Percentiles rank a stretch among this genome's conserved stretches.
phyloP scores from a whole-genome alignment of 1,140 invertebrate genomes.

The Eufriesea mexicana region DNA sequence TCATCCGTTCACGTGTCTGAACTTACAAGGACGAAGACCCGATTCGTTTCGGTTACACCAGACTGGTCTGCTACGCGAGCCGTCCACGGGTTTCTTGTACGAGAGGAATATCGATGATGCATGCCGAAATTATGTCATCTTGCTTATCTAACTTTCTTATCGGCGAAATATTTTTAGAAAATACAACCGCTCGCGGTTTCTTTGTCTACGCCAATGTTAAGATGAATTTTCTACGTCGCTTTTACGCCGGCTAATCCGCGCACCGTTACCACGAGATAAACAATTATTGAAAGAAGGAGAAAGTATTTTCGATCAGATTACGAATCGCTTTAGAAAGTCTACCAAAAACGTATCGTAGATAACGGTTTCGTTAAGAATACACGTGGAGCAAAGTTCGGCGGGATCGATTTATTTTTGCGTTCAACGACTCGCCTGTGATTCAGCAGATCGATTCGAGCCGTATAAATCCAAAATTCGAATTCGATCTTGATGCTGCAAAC shows the following conservation, averaged over 20 bases:
- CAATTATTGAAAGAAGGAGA: background rate
- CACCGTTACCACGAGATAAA: too few species aligned
- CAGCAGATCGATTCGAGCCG: too few species aligned
- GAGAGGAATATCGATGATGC: constrained; percentile 40
- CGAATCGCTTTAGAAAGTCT: background rate
- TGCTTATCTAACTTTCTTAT: background rate
- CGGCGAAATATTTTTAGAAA: background rate
- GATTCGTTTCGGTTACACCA: constrained; percentile 30
- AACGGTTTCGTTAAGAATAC: background rate
- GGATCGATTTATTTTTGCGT: background rate
- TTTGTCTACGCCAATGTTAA: background rate
- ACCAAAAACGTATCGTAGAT: background rate
- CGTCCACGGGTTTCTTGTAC: background rate
- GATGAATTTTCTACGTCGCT: background rate
- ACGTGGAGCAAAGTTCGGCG: background rate
- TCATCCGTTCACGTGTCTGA: constrained; percentile 34
- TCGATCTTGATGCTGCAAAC: background rate
- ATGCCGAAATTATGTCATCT: constrained; percentile 44
- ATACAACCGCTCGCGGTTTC: background rate
- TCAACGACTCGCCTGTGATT: background rate
- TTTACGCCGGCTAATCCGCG: background rate
- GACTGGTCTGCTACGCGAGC: constrained; percentile 35
- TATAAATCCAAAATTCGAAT: background rate
- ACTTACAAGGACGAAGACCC: constrained; percentile 42
- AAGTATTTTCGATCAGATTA: background rate